These are phyloP conservation scores for Champsocephalus esox DNA, from an alignment of 2,797 vertebrate species.

Conservation along the genomic window DNA sequence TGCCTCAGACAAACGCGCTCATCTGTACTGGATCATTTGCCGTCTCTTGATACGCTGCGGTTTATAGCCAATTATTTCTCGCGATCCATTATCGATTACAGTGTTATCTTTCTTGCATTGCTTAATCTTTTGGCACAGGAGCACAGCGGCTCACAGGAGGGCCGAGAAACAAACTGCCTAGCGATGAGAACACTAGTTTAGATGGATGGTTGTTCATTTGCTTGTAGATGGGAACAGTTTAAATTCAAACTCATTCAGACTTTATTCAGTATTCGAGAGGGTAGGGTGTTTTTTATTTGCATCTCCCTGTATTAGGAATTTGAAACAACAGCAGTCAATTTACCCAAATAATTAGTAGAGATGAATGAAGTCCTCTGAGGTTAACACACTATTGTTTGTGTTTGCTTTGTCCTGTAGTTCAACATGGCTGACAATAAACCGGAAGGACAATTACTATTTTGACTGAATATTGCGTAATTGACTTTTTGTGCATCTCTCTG, in stretches of 20 bases:
- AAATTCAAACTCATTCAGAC: slow-evolving; percentile 60
- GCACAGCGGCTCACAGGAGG: slow-evolving; percentile 60
- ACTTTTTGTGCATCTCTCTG: slow-evolving; percentile 38
- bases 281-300: slow-evolving; percentile 38
- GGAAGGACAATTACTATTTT: slow-evolving; percentile 19
- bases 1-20: slow-evolving; percentile 76
- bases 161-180: slow-evolving; percentile 60
- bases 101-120: slow-evolving; percentile 83
- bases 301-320: slow-evolving; percentile 52
- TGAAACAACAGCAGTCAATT: slow-evolving; percentile 56
- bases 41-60: slow-evolving; percentile 81
- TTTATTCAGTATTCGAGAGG: slow-evolving; percentile 31
- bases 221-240: slow-evolving; percentile 71
- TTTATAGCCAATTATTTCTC: slow-evolving; percentile 88
- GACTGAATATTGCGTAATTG: slow-evolving; percentile 19
- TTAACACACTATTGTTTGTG: slow-evolving; percentile 42
- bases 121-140: slow-evolving; percentile 82
- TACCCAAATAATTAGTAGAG: slow-evolving; percentile 46
- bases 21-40: slow-evolving; percentile 86
- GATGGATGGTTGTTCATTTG: slow-evolving; percentile 80
- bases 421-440: slow-evolving; percentile 18
- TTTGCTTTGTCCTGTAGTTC: slow-evolving; percentile 28
- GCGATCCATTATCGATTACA: slow-evolving; percentile 86
- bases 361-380: slow-evolving; percentile 56
- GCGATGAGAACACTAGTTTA: slow-evolving; percentile 66